Evolutionary conservation across 1,140 invertebrate species (phyloP).

Genomic region (Cydia fagiglandana): DNA sequence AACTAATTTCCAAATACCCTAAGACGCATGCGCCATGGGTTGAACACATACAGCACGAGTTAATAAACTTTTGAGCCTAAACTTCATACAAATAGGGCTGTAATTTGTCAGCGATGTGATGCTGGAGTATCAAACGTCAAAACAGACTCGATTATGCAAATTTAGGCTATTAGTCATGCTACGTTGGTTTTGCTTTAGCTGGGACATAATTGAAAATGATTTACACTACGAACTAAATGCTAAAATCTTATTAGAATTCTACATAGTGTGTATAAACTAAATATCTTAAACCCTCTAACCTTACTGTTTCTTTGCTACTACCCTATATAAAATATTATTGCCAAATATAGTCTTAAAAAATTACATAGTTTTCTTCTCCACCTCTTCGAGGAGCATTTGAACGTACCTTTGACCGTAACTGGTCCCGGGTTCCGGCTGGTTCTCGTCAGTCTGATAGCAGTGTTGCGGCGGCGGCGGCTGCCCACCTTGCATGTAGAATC

Average conservation of each 20-base stretch:
- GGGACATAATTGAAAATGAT: neutral
- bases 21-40: neutral
- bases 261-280: neutral
- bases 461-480: constrained; percentile 79
- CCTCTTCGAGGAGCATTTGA: neutral
- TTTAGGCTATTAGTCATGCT: neutral
- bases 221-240: neutral
- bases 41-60: neutral
- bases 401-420: constrained; percentile 74
- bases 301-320: neutral
- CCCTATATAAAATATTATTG: neutral
- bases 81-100: neutral
- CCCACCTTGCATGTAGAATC: constrained; percentile 85
- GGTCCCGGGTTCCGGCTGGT: constrained; percentile 84
- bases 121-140: constrained; percentile 1
- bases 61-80: neutral
- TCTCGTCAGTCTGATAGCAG: constrained; percentile 86
- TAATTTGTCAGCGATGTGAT: neutral
- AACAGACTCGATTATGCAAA: constrained; percentile 18
- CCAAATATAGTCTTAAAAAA: neutral
- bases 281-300: neutral
- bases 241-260: neutral
- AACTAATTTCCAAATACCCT: neutral
- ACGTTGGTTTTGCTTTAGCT: neutral
- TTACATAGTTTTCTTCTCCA: neutral